Base-by-base conservation (phyloP, 2,888 invertebrate genomes). In the Catocala fraxini region DNA sequence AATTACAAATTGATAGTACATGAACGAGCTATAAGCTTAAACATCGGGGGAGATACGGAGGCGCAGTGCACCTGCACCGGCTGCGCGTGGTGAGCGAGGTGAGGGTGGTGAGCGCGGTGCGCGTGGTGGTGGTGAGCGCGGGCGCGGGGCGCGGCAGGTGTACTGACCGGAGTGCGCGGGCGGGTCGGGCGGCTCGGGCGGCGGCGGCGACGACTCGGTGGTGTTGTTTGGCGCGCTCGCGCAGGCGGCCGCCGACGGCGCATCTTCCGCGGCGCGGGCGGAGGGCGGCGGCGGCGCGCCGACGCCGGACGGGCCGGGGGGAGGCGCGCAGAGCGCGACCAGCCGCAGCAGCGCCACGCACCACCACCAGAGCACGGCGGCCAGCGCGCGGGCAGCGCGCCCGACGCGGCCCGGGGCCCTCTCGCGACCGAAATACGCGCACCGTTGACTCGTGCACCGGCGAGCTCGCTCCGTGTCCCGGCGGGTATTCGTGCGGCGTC, bases 321-420 rank as follows among this genome's bases (percentile, higher is more conserved):
- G 90, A 84, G 91, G 92, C 84, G 92, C 92, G 83, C 92, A 91
- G 83, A 90, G 89, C 90, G 88, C 92, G 90, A 90, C 91, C 92
- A 93, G 91, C 92, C 91, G 92, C 91, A 92, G 91, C 91, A 93
- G 91, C 92, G 93, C 92, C 92, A 92, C 92, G 90, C 91, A 91
- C 92, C 93, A 92, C 92, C 92, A 93, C 92, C 92, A 92, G 93
- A 92, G 89, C 92, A 92, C 91, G 92, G 92, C 92, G 90, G 93
- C 91, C 92, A 92, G 92, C 92, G 90, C 92, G 92, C 92, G 92
- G 92, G 91, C 92, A 90, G 88, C 89, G 89, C 89, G 89, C 89
- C 89, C 88, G 87, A 89, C 89, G 89, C 90, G 89, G 87, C 53
- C 62, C 62, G 56, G 56, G 56, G 57, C 53, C 56, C 46, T 51